Percentiles rank a stretch among this genome's conserved stretches.
These are phyloP conservation scores for Ctenosaura bakeri DNA, from an alignment of 2,797 vertebrate genomes.

Conservation along the genomic window DNA sequence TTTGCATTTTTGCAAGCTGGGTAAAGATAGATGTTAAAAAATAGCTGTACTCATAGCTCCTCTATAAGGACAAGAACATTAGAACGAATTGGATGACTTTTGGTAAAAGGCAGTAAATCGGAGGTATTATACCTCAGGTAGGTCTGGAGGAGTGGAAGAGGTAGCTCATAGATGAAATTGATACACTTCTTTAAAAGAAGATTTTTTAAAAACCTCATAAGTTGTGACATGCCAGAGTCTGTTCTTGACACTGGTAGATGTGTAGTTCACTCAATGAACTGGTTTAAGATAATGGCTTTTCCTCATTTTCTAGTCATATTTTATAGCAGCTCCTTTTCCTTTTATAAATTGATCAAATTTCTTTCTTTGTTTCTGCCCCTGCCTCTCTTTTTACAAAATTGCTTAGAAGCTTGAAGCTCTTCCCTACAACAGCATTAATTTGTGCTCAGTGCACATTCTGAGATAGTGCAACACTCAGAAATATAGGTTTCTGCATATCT, in stretches of 20 bases:
- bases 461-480: constrained; percentile 1
- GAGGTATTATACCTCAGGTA: not conserved
- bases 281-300: not conserved
- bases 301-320: not conserved
- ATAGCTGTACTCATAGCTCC: not conserved
- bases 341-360: not conserved
- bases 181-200: not conserved
- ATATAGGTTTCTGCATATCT: constrained; percentile 19
- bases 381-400: not conserved
- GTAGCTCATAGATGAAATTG: too few relatives aligned
- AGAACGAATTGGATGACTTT: not conserved
- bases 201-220: not conserved
- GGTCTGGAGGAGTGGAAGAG: not conserved
- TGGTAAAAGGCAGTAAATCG: not conserved
- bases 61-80: constrained; percentile 5
- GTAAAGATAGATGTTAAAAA: constrained; percentile 21
- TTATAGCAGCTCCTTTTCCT: not conserved
- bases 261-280: not conserved
- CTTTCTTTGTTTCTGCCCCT: too few relatives aligned
- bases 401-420: not conserved
- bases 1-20: constrained; percentile 9
- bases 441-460: not conserved
- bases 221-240: not conserved
- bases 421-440: not conserved
- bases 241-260: not conserved